phyloP scores from a whole-genome alignment of 2,113 vertebrate species.

The Pseudorectes ferrugineus region DNA sequence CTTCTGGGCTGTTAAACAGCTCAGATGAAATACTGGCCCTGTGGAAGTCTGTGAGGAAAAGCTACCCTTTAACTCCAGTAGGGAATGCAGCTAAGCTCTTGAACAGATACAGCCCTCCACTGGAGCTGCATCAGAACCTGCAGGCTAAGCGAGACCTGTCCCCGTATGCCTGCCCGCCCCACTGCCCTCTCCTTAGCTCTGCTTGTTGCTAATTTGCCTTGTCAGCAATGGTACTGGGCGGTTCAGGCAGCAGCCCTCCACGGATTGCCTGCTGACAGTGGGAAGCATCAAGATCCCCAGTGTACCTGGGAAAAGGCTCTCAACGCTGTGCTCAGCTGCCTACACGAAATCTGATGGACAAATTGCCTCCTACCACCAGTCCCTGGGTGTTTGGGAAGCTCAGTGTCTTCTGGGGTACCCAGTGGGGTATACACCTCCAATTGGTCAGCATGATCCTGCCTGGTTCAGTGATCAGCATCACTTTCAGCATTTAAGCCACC shows the following conservation, averaged over 20 bases:
- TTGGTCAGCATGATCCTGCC: background rate
- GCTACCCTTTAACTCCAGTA: background rate
- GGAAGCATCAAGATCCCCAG: background rate
- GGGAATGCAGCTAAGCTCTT: background rate
- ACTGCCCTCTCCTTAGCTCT: background rate
- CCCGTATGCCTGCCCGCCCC: accelerated
- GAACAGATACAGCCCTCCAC: background rate
- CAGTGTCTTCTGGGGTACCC: background rate
- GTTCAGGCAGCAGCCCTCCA: background rate
- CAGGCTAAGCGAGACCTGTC: accelerated
- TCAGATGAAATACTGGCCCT: background rate
- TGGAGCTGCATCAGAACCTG: background rate
- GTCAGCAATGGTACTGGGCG: too few relatives aligned
- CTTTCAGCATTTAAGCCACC: background rate
- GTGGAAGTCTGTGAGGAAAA: background rate
- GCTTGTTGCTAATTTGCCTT: background rate
- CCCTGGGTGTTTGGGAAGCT: background rate
- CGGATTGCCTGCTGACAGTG: accelerated
- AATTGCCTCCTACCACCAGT: background rate
- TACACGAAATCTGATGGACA: background rate
- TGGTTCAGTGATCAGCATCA: background rate
- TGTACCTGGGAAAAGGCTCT: background rate
- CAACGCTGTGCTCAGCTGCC: accelerated
- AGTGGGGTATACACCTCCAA: background rate
- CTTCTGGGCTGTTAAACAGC: background rate